Evolutionary conservation across 1,140 invertebrate genomes (phyloP), one percentile per base, ranked within the genome.

Genomic region (Leguminivora glycinivorella): DNA sequence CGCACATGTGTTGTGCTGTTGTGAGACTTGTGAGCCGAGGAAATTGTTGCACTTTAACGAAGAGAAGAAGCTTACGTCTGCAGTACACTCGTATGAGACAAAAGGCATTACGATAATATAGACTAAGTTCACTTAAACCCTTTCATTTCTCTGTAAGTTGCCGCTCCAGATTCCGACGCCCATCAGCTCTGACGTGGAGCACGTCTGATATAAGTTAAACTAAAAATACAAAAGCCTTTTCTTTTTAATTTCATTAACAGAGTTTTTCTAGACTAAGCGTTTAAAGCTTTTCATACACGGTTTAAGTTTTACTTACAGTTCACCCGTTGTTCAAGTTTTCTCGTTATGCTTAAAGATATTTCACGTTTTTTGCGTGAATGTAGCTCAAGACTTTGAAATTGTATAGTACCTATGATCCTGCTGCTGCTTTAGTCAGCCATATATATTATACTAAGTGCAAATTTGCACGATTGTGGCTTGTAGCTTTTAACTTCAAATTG

Each of bases 11-110:
- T 63, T 17, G 47, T n/a, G n/a, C n/a, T n/a, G n/a, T n/a, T n/a
- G n/a, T n/a, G n/a, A n/a, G n/a, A n/a, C n/a, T n/a, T n/a, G n/a
- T 26, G 26, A 22, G 4, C 40, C 71, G 70, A 74, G 74, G 74
- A 81, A 80, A 83, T 85, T 79, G 82, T 85, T 87, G 81, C 79
- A 83, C 73, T 85, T 83, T 80, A 85, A 77, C 73, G 75, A 69
- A 60, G 69, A 52, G 70, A 31, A 84, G 81, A 77, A 83, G 77
- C 82, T 80, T 76, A 77, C 19, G 40, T 43, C 58, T 69, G 29
- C 68, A 34, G n/a, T 69, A 19, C 71, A 80, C 26, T 25, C 1
- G 58, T 14, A 29, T 29, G 58, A 25, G 19, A 63, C 58, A 63
- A 63, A 31, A 4, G 14, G 24, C 25, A 60, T 60, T 60, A 60